These are phyloP conservation scores for Dolichopus griseipennis DNA, from an alignment of 2,888 invertebrate genomes.

Conservation along the genomic window DNA sequence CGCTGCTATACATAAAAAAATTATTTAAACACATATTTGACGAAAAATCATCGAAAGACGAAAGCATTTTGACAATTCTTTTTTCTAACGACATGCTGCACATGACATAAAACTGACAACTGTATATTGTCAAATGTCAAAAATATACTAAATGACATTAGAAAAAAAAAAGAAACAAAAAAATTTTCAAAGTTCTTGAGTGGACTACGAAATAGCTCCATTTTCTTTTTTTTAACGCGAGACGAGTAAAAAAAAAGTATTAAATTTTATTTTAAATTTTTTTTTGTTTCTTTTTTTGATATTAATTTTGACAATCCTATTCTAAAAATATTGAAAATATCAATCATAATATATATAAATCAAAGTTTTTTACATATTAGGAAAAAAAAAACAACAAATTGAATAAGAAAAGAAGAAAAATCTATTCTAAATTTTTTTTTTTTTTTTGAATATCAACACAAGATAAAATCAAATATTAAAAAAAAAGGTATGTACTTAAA, in stretches of 20 bases:
- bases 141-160: not conserved
- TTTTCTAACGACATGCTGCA: too few species aligned
- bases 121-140: not conserved
- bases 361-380: too few species aligned
- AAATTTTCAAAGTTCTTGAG: not conserved
- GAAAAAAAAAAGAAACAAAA: too few species aligned
- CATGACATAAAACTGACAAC: not conserved
- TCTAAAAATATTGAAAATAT: too few species aligned
- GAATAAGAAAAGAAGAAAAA: too few species aligned
- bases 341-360: too few species aligned
- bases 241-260: not conserved
- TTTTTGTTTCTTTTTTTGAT: not conserved
- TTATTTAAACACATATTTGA: too few species aligned
- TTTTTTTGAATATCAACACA: not conserved
- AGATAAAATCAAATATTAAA: too few species aligned
- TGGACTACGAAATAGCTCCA: conserved; percentile 2
- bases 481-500: not conserved
- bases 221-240: conserved; percentile 3
- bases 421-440: too few species aligned
- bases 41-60: not conserved
- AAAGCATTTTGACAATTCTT: not conserved
- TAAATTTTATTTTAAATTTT: not conserved
- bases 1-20: too few species aligned
- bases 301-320: not conserved
- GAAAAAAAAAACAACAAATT: too few species aligned